Evolutionary conservation across 2,797 vertebrate genomes (phyloP).

Genomic region (Lophotriccus pileatus): DNA sequence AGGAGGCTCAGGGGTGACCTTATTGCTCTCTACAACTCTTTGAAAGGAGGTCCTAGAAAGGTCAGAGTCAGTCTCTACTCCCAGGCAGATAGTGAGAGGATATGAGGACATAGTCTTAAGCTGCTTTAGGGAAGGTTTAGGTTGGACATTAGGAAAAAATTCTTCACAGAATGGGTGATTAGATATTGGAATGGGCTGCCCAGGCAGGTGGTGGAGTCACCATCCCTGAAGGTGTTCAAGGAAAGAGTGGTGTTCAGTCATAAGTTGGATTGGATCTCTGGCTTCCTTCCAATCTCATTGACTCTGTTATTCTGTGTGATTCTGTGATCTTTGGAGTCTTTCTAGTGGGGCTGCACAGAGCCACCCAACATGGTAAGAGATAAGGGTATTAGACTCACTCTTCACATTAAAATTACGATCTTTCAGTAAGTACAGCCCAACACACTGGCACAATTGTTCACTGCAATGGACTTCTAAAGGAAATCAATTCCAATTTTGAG

Average conservation of each 20-base stretch:
- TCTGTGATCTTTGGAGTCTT: neutral
- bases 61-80: neutral
- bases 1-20: fast-evolving
- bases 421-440: neutral
- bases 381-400: neutral
- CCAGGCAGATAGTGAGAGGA: neutral
- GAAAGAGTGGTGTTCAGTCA: neutral
- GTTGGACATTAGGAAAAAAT: neutral
- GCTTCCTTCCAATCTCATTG: neutral
- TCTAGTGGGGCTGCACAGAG: neutral
- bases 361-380: neutral
- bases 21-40: fast-evolving
- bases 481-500: neutral
- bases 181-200: neutral
- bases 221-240: neutral
- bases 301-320: neutral
- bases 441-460: neutral
- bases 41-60: neutral
- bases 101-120: neutral
- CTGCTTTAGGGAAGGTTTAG: neutral
- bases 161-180: neutral
- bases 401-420: neutral
- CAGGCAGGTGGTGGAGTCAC: neutral
- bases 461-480: neutral
- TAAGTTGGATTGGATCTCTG: neutral